Evolutionary conservation across 1,140 invertebrate genomes (phyloP).

Genomic region (Nasonia vitripennis): DNA sequence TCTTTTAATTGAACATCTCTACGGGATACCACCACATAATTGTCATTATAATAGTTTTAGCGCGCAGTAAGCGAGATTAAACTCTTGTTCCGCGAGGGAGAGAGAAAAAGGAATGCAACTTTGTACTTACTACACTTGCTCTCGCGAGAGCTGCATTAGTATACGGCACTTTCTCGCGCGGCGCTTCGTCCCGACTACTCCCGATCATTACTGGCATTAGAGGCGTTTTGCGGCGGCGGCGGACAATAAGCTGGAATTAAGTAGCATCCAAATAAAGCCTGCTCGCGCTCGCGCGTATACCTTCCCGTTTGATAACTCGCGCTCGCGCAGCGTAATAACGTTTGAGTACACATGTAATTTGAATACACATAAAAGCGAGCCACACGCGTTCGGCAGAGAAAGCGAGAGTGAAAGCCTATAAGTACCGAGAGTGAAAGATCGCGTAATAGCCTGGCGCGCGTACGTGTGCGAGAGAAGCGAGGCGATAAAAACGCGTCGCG

Average conservation of each 20-base stretch:
- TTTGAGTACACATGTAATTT: slow-evolving; percentile 46
- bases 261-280: slow-evolving; percentile 30
- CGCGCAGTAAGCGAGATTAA: too few species aligned
- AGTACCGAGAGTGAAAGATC: slow-evolving; percentile 32
- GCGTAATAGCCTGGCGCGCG: background rate
- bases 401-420: slow-evolving; percentile 42
- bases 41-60: too few species aligned
- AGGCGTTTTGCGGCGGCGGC: background rate
- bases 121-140: background rate
- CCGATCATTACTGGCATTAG: slow-evolving; percentile 38
- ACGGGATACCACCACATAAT: too few species aligned
- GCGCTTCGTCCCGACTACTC: background rate
- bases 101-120: background rate
- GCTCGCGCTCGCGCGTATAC: background rate
- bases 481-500: slow-evolving; percentile 15
- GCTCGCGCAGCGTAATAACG: slow-evolving; percentile 29
- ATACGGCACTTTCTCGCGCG: slow-evolving; percentile 26
- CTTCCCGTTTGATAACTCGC: slow-evolving; percentile 22
- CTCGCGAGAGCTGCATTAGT: background rate
- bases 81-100: background rate
- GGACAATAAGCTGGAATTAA: slow-evolving; percentile 30
- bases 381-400: slow-evolving; percentile 20
- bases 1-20: too few species aligned
- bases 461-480: background rate
- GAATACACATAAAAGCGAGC: slow-evolving; percentile 41